These are phyloP conservation scores for Helleia helle DNA, from an alignment of 2,888 invertebrate genomes.

Conservation along the genomic window DNA sequence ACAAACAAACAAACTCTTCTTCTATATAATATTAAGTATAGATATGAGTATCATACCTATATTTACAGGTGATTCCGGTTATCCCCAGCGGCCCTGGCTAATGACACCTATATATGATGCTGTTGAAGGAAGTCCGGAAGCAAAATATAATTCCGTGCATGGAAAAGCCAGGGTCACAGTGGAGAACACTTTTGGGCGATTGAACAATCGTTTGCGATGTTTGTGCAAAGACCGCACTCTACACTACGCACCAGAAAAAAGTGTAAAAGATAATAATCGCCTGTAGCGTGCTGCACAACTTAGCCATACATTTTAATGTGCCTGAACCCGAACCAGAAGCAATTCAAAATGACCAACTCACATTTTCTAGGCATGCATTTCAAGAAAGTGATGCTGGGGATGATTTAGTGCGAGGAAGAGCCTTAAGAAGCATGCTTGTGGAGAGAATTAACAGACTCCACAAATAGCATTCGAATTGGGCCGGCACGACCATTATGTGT, in stretches of 20 bases:
- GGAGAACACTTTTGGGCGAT: constrained; percentile 17
- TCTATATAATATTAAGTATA: too few species aligned
- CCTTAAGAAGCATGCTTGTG: background rate
- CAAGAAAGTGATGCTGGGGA: background rate
- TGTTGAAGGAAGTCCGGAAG: constrained; percentile 13
- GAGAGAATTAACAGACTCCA: background rate
- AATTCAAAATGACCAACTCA: too few species aligned
- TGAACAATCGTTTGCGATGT: constrained; percentile 21
- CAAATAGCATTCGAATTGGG: background rate
- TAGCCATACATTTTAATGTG: background rate
- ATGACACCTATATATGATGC: constrained; percentile 25
- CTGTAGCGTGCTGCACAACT: constrained; percentile 24
- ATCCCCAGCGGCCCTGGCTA: constrained; percentile 22
- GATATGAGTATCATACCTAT: too few species aligned
- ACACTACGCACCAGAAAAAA: too few species aligned
- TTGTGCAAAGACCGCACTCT: constrained; percentile 19
- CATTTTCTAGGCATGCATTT: too few species aligned
- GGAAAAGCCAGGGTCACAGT: constrained; percentile 5
- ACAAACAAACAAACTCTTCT: too few species aligned
- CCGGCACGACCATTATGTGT: too few species aligned
- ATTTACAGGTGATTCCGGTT: constrained; percentile 22
- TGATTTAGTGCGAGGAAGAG: background rate
- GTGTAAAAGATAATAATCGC: constrained; percentile 24
- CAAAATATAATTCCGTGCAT: background rate
- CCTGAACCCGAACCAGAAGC: background rate